Percentiles rank a stretch among this genome's conserved stretches.
Conservation (phyloP, 2,888 invertebrate genomes). For the Melanargia galathea region DNA sequence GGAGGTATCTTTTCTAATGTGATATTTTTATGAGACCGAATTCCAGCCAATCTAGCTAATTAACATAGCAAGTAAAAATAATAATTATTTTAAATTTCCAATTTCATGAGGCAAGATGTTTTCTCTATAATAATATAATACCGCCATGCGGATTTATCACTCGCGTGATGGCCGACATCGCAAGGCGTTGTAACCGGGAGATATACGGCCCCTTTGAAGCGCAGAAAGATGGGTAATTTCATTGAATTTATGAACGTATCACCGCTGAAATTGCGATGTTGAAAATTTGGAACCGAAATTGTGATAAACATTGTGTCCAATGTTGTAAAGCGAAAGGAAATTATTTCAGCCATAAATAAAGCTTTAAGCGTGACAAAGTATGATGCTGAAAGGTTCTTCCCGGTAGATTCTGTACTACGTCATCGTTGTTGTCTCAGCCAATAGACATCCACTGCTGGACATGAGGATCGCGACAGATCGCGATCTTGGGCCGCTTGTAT, state of each 20-base stretch:
- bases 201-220: constrained; percentile 79
- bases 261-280: constrained; percentile 67
- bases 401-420: not conserved
- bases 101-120: constrained; percentile 52
- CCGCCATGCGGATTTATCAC: constrained; percentile 73
- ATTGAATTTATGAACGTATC: constrained; percentile 79
- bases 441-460: too few relatives aligned
- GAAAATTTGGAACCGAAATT: constrained; percentile 69
- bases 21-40: too few relatives aligned
- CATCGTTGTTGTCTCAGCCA: too few relatives aligned
- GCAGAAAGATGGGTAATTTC: constrained; percentile 80
- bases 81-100: constrained; percentile 32
- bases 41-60: not conserved
- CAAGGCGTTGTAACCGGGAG: constrained; percentile 70
- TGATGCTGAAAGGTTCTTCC: not conserved
- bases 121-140: constrained; percentile 54
- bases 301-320: constrained; percentile 62
- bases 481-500: too few relatives aligned
- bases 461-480: too few relatives aligned
- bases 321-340: constrained; percentile 27
- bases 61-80: not conserved
- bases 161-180: constrained; percentile 72
- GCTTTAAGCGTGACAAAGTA: not conserved
- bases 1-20: too few relatives aligned
- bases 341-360: constrained; percentile 1